Evolutionary conservation across 2,888 invertebrate genomes (phyloP).

Genomic region (Thera britannica): DNA sequence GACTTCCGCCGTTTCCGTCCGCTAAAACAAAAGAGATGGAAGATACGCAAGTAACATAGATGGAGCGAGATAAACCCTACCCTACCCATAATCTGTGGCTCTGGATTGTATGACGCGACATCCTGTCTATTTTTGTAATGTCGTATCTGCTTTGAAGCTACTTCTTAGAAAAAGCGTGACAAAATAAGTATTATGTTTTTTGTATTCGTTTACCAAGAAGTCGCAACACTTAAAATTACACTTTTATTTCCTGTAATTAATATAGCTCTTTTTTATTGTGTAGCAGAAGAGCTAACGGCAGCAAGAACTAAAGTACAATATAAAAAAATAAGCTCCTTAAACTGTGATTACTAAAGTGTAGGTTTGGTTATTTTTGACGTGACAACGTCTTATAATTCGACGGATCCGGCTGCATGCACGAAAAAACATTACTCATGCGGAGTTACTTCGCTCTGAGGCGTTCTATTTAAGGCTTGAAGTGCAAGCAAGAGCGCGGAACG

Average conservation of each 20-base stretch:
- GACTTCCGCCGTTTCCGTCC: slow-evolving; percentile 9
- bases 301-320: no score
- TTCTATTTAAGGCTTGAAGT: no score
- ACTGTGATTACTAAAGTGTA: no score
- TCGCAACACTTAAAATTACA: neutral
- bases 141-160: slow-evolving; percentile 22
- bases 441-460: no score
- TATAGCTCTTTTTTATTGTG: no score
- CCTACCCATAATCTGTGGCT: slow-evolving; percentile 9
- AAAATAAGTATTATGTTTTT: neutral
- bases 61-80: slow-evolving; percentile 15
- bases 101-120: slow-evolving; percentile 18
- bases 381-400: no score
- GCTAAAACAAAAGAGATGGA: slow-evolving; percentile 10
- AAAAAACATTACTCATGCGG: no score
- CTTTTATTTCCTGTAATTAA: neutral
- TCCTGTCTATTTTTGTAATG: slow-evolving; percentile 33
- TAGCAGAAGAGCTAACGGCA: no score
- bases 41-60: neutral
- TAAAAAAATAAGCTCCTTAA: no score
- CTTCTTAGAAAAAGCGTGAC: slow-evolving; percentile 23
- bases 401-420: no score
- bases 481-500: no score
- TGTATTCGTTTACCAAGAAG: neutral
- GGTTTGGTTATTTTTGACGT: no score